Conservation (phyloP, 2,888 invertebrate species). For the Anoncus sp. region DNA sequence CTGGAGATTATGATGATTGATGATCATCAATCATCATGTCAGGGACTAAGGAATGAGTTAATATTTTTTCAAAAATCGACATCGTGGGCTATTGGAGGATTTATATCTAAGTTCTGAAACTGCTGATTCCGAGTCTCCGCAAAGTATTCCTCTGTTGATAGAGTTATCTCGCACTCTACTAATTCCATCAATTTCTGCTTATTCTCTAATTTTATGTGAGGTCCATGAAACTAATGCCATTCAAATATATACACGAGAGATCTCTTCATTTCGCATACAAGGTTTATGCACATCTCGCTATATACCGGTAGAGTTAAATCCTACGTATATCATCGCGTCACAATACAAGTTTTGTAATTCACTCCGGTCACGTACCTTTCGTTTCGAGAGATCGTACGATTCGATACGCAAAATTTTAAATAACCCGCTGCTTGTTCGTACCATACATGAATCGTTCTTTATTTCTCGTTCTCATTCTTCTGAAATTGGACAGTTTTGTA, state of each 20-base stretch:
- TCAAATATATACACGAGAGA: constrained; percentile 7
- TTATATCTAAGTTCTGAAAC: background rate
- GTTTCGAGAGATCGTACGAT: constrained; percentile 38
- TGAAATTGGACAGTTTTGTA: constrained; percentile 20
- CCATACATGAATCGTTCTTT: background rate
- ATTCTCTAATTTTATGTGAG: background rate
- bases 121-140: no score
- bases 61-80: background rate
- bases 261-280: constrained; percentile 13
- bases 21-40: background rate
- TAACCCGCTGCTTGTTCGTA: background rate
- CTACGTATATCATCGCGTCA: constrained; percentile 3
- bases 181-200: background rate
- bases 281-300: constrained; percentile 23
- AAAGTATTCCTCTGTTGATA: no score
- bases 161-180: background rate
- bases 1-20: constrained; percentile 25
- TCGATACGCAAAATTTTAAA: constrained; percentile 50
- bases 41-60: no score
- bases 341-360: constrained; percentile 21
- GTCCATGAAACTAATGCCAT: constrained; percentile 4
- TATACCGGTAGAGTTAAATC: constrained; percentile 24
- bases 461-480: background rate
- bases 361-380: constrained; percentile 45
- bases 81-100: background rate